Conservation (phyloP, 2,888 invertebrate genomes). For the Lochmaea crataegi region DNA sequence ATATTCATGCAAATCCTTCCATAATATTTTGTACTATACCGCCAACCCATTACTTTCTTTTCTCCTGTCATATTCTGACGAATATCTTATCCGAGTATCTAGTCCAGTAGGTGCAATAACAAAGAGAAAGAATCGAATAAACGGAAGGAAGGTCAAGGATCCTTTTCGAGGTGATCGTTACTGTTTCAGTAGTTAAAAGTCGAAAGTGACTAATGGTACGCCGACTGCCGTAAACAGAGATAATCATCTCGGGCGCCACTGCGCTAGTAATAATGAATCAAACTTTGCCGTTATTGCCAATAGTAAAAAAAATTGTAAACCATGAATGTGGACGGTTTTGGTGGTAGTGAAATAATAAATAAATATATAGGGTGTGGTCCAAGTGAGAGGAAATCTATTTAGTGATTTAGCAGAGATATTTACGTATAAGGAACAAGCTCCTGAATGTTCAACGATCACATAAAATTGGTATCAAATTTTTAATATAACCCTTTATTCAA, state of each 20-base stretch:
- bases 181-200: conserved; percentile 32
- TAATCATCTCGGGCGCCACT: conserved; percentile 34
- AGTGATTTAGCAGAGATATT: too few species aligned
- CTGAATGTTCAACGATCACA: too few species aligned
- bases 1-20: too few species aligned
- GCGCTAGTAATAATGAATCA: conserved; percentile 8
- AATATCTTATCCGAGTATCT: neutral
- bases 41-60: neutral
- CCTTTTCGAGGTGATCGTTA: conserved; percentile 23
- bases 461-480: too few species aligned
- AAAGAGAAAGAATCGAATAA: neutral
- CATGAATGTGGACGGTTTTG: neutral
- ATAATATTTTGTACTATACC: too few species aligned
- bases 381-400: too few species aligned
- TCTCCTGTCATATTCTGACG: neutral
- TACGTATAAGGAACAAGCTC: too few species aligned
- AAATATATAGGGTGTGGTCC: too few species aligned
- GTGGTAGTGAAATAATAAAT: too few species aligned
- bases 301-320: neutral
- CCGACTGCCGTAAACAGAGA: conserved; percentile 11
- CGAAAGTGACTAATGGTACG: conserved; percentile 35
- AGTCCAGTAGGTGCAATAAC: neutral
- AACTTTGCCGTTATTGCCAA: conserved; percentile 8
- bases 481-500: too few species aligned
- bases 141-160: conserved; percentile 25